Base-by-base conservation (phyloP, 2,888 invertebrate species). In the Pseudococcus viburni region DNA sequence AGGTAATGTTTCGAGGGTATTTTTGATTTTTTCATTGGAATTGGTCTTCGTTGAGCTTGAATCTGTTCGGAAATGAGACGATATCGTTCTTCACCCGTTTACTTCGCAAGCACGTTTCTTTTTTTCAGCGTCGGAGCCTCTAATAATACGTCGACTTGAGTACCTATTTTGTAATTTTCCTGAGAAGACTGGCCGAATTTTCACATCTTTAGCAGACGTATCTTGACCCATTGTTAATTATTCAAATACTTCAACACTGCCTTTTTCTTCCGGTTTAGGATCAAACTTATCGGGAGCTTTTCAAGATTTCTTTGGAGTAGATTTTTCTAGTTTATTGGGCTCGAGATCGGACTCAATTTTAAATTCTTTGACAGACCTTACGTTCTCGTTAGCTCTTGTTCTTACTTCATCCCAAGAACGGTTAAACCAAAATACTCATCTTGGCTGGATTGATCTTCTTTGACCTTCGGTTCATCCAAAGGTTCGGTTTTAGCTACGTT, bases 71-170 rank as follows among this genome's bases (percentile, higher is more conserved):
- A n/a, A n/a, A n/a, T n/a, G n/a, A n/a, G n/a, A n/a, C n/a, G n/a
- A n/a, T n/a, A n/a, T n/a, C n/a, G n/a, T n/a, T n/a, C n/a, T n/a
- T n/a, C n/a, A n/a, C n/a, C n/a, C n/a, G n/a, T n/a, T n/a, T n/a
- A n/a, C n/a, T n/a, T n/a, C n/a, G n/a, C n/a, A n/a, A n/a, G n/a
- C n/a, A n/a, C n/a, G n/a, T n/a, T n/a, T n/a, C n/a, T n/a, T n/a
- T n/a, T n/a, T n/a, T n/a, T n/a, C n/a, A n/a, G n/a, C n/a, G n/a
- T n/a, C n/a, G n/a, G n/a, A n/a, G n/a, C n/a, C n/a, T n/a, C n/a
- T n/a, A n/a, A n/a, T n/a, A n/a, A n/a, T n/a, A n/a, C 95, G 92
- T 96, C 94, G 77, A 98, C 93, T 9, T 95, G 95, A 91, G 90
- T 85, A 92, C n/a, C n/a, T n/a, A n/a, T 90, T 55, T 91, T 91